Conservation (phyloP, 2,888 invertebrate genomes). For the Acleris cristana region DNA sequence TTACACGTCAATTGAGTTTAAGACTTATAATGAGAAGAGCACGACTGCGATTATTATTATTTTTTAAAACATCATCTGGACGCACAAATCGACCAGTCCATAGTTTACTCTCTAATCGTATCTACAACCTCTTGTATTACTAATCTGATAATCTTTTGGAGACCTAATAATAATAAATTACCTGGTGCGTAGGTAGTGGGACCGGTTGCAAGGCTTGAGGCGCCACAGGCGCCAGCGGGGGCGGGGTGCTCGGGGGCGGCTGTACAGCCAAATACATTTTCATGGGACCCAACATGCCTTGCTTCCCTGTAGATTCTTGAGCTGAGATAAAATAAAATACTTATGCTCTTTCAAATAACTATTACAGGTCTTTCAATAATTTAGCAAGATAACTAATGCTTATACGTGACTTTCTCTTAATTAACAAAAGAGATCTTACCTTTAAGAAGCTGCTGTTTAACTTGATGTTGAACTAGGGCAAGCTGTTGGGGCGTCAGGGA, state of each 20-base stretch:
- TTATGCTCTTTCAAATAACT: not conserved
- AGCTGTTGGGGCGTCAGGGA: constrained; percentile 92
- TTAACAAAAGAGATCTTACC: constrained; percentile 72
- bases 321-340: constrained; percentile 76
- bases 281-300: constrained; percentile 92
- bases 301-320: constrained; percentile 93
- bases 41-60: not conserved
- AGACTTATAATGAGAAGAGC: constrained; percentile 11
- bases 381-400: no score
- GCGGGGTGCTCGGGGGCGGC: constrained; percentile 82
- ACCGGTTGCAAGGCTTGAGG: constrained; percentile 69
- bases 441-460: constrained; percentile 94
- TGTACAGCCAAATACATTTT: constrained; percentile 94
- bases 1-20: constrained; percentile 9
- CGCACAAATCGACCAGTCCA: constrained; percentile 1
- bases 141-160: not conserved
- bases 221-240: constrained; percentile 61
- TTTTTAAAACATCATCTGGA: not conserved
- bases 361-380: not conserved
- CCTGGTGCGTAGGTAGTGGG: constrained; percentile 74
- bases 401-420: no score
- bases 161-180: constrained; percentile 77
- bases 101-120: constrained; percentile 24
- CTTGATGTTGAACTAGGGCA: constrained; percentile 93
- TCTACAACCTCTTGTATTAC: constrained; percentile 20